Base-by-base conservation (phyloP, 1,140 invertebrate species). In the Arctopsyche grandis region DNA sequence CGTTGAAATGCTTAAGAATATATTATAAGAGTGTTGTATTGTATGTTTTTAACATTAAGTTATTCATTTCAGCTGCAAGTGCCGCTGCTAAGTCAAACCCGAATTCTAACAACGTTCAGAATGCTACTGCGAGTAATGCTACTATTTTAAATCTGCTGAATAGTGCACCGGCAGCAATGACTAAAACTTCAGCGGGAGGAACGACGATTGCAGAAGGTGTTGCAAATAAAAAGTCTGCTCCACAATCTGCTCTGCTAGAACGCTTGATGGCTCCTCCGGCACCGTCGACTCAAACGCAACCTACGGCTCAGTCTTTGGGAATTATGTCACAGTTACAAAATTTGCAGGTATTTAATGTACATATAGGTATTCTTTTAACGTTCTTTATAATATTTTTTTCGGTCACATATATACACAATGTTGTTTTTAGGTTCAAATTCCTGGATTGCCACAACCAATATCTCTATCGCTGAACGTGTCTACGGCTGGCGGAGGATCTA, bases 321-420 rank as follows among this genome's bases (percentile, higher is more conserved):
- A 91, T 92, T 84, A 91, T 95, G 71, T 91, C 93, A 69, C 93
- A 93, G 66, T 86, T 95, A 19, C 94, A 96, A 87, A 95, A 94
- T 87, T 93, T 95, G 69, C 91, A 92, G 86, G 92, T 93, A 58
- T 71, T 75, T 77, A 63, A 77, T 69, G 22, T 44, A 69, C 38
- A 43, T 69, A n/a, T n/a, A 22, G 21, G 7, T 16, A 69, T 69
- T 4, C 26, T 14, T 44, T 69, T 58, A 10, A 16, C 16, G n/a
- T 5, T 46, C 5, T 46, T 46, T 46, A 46, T 52, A 26, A 70
- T 38, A 70, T 38, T 70, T 38, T 26, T 1, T 29, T 70, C 38
- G 9, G 21, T 21, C 14, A 46, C 10, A 52, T 24, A n/a, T 48
- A 9, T 52, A n/a, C n/a, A n/a, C n/a, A 69, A 80, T 73, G 38